Percentiles rank a stretch among this genome's conserved stretches.
phyloP scores from a whole-genome alignment of 2,888 invertebrate genomes.

The Metacarcinus magister region DNA sequence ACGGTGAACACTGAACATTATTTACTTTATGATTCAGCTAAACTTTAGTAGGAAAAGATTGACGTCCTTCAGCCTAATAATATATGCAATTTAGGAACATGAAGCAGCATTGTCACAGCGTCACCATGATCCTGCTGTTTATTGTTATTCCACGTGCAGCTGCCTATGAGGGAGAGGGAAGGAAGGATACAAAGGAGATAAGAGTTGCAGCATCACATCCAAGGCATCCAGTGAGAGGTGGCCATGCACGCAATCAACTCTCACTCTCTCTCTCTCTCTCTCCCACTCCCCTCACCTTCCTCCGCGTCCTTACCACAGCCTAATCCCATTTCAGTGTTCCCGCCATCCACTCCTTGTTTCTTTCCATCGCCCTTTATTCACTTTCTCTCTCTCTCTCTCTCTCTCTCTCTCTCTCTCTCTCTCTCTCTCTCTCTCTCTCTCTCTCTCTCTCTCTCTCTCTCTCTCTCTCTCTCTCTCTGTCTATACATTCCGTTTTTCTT shows the following conservation, averaged over 20 bases:
- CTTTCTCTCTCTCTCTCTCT: not conserved
- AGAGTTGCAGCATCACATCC: not conserved
- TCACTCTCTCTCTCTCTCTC: conserved; percentile 42
- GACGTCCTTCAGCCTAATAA: too few relatives aligned
- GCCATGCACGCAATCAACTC: not conserved
- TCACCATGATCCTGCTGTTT: too few relatives aligned
- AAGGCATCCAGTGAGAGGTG: not conserved
- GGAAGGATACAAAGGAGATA: not conserved
- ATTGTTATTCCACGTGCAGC: not conserved
- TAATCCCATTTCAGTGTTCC: conserved; percentile 4
- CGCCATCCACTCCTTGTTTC: not conserved
- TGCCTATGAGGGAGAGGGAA: not conserved
- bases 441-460: not conserved
- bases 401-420: not conserved
- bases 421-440: not conserved
- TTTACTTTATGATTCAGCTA: too few relatives aligned
- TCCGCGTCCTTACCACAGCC: not conserved
- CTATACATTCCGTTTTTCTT: not conserved
- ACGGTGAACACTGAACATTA: too few relatives aligned
- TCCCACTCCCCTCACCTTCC: not conserved
- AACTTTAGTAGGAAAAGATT: too few relatives aligned
- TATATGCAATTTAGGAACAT: too few relatives aligned
- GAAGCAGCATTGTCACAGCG: too few relatives aligned
- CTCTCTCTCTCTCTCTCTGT: not conserved
- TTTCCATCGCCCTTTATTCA: conserved; percentile 29